Evolutionary conservation across 1,140 invertebrate species (phyloP), one percentile per base, ranked within the genome.

Genomic region (Panulirus ornatus): DNA sequence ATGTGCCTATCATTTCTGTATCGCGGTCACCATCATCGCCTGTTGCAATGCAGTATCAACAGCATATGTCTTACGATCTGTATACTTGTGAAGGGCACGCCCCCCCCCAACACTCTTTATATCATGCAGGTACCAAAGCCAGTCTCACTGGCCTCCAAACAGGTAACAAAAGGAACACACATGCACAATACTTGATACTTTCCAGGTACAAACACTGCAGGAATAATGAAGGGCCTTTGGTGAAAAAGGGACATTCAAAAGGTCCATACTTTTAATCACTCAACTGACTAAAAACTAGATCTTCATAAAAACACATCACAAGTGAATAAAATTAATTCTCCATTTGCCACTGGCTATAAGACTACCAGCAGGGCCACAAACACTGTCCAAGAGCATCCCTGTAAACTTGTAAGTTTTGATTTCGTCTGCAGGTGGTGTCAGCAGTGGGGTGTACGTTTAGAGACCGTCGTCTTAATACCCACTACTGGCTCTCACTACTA

Each of bases 131-230:
- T 89, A 89, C 88, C 88, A 89, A 84, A 89, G 88, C 88, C 88
- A 89, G 88, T 75, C 79, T 89, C 79, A 89, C 88, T 89, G 88
- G 88, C 88, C 88, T 89, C 79, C 88, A 89, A 89, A 83, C 88
- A 89, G 88, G 88, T 89, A 89, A 89, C 79, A 89, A 89, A 89
- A 89, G 88, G 70, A 89, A 89, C 88, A 89, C 88, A 89, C 88
- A 89, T 81, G 79, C 88, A 89, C 88, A 89, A 89, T 89, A 89
- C 88, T 89, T 89, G 88, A 83, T 89, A 84, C 81, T 89, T 88
- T 89, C 88, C 88, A 89, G 88, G 88, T 89, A 89, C 88, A 89
- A 89, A 89, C 88, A 89, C 88, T 89, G 88, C 88, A 89, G 88
- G 79, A 89, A 89, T 89, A 89, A 89, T 84, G 79, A 89, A 89